These are phyloP conservation scores for Epirrita christyi DNA, from an alignment of 2,888 invertebrate species.

Conservation along the genomic window DNA sequence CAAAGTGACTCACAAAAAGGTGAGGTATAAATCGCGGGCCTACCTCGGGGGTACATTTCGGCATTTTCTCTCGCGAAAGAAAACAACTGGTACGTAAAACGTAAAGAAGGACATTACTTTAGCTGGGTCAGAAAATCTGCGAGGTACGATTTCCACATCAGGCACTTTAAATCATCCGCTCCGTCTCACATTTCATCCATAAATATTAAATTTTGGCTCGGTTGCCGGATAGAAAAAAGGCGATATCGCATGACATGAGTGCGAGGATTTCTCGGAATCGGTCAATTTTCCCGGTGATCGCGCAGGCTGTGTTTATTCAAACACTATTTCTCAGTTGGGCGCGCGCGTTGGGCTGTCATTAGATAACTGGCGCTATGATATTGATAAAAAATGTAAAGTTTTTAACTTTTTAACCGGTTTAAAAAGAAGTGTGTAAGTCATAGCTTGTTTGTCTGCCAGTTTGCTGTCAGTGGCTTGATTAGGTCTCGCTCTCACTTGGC, in stretches of 20 bases:
- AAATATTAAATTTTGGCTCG: slow-evolving; percentile 82
- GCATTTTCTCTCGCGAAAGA: slow-evolving; percentile 73
- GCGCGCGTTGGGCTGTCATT: slow-evolving; percentile 61
- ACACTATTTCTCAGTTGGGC: slow-evolving; percentile 78
- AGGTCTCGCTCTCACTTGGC: no score
- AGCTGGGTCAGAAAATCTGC: slow-evolving; percentile 83
- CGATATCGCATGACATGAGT: slow-evolving; percentile 77
- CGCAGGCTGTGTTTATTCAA: slow-evolving; percentile 78
- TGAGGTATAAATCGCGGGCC: slow-evolving; percentile 73
- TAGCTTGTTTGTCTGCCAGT: no score
- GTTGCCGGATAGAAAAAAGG: slow-evolving; percentile 75
- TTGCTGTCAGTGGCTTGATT: no score
- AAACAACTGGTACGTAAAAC: slow-evolving; percentile 81
- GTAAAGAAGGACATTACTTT: slow-evolving; percentile 80
- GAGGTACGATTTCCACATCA: slow-evolving; percentile 81
- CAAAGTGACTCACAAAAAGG: slow-evolving; percentile 71
- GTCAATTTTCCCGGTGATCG: slow-evolving; percentile 82
- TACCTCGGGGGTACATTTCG: slow-evolving; percentile 72
- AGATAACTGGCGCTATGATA: slow-evolving; percentile 49
- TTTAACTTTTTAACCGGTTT: background rate
- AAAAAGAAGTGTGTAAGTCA: no score
- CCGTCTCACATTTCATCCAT: slow-evolving; percentile 83
- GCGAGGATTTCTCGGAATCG: slow-evolving; percentile 78
- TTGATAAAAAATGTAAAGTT: slow-evolving; percentile 1
- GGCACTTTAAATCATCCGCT: slow-evolving; percentile 83